Percentiles rank a stretch among this genome's conserved stretches.
Conservation (phyloP, 2,797 vertebrate genomes). For the Antrozous pallidus region DNA sequence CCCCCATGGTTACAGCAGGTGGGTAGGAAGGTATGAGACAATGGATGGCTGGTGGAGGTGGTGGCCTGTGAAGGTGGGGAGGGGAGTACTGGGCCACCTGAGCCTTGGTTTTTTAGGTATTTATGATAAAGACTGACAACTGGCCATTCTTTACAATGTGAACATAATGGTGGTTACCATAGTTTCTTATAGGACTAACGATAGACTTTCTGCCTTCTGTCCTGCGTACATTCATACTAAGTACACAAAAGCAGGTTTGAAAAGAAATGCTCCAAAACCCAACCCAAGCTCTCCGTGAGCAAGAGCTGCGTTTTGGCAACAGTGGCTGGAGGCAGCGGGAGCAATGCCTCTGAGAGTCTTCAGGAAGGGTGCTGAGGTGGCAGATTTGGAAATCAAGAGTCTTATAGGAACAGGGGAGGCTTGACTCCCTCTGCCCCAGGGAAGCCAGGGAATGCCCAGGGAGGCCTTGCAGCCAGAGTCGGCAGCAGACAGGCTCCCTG, state of each 20-base stretch:
- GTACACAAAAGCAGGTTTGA: not conserved
- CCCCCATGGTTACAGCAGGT: not conserved
- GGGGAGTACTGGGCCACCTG: not conserved
- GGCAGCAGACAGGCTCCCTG: not conserved
- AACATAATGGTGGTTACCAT: not conserved
- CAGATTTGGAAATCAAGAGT: not conserved
- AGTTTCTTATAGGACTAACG: not conserved
- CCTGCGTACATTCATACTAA: not conserved
- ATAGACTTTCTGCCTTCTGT: not conserved
- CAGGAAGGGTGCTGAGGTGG: accelerated
- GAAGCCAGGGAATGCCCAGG: not conserved
- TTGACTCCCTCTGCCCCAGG: not conserved
- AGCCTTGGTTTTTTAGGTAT: not conserved
- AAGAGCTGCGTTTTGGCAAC: not conserved
- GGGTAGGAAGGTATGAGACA: too few relatives aligned
- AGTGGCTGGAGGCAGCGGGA: not conserved
- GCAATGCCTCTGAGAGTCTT: accelerated
- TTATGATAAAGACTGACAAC: not conserved
- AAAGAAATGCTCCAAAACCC: not conserved
- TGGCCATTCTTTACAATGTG: not conserved
- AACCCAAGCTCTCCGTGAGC: not conserved
- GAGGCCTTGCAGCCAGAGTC: not conserved
- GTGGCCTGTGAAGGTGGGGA: not conserved
- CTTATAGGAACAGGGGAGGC: not conserved
- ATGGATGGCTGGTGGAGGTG: not conserved